Evolutionary conservation across 2,113 vertebrate species (phyloP).

Genomic region (Leptodactylus fuscus): DNA sequence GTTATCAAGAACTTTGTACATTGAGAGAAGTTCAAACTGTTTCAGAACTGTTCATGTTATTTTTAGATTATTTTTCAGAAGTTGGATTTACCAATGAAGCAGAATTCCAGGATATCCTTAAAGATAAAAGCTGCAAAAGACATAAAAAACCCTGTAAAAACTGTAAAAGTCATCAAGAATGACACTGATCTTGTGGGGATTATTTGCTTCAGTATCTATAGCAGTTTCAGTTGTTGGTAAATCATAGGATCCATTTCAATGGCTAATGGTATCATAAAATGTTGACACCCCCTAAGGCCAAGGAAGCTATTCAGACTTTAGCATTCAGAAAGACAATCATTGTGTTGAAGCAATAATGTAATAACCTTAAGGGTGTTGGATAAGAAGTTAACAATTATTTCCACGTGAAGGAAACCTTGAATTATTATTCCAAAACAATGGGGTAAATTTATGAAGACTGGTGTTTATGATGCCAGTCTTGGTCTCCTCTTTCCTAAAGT

Average conservation of each 20-base stretch:
- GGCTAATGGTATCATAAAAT: not conserved
- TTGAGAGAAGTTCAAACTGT: too few species aligned
- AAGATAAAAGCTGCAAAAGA: not conserved
- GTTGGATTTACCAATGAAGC: not conserved
- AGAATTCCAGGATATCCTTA: not conserved
- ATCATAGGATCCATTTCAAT: not conserved
- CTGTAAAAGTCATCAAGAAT: not conserved
- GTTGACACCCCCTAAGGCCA: not conserved
- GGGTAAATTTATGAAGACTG: too few species aligned
- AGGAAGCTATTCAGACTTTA: not conserved
- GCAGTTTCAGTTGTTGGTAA: not conserved
- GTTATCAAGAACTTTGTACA: too few species aligned
- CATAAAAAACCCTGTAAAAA: too few species aligned
- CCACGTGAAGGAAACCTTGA: not conserved
- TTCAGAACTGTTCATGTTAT: too few species aligned
- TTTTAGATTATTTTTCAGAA: too few species aligned
- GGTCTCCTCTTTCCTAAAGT: too few species aligned
- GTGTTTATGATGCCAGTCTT: too few species aligned
- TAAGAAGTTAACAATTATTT: not conserved
- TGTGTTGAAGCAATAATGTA: not conserved
- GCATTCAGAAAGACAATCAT: not conserved
- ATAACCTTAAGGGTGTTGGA: not conserved
- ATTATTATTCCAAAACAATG: not conserved
- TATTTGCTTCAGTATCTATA: not conserved
- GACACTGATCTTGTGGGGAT: not conserved